Conservation (phyloP, 2,888 invertebrate genomes). For the Coenonympha glycerion region DNA sequence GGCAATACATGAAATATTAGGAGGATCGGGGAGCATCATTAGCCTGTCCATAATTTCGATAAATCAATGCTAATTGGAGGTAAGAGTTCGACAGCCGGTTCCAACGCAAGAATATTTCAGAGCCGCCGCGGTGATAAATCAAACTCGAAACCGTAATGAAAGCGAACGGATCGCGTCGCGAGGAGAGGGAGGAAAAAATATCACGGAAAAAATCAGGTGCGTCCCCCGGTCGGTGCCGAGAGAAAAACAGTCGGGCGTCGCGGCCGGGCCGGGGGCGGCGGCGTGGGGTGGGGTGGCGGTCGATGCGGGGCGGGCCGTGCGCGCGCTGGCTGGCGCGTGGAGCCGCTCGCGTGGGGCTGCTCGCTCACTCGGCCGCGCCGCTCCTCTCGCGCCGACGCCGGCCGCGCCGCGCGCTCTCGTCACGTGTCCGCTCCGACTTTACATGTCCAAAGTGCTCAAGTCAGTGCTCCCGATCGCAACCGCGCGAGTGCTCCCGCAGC, state of each 20-base stretch:
- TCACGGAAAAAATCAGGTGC: conserved; percentile 77
- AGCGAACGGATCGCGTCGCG: conserved; percentile 77
- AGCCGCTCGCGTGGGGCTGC: conserved; percentile 47
- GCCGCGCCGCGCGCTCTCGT: conserved; percentile 61
- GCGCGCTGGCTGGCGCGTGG: conserved; percentile 58
- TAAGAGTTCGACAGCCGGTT: conserved; percentile 69
- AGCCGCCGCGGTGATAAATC: conserved; percentile 73
- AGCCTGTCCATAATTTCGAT: conserved; percentile 42
- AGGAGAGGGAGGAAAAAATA: conserved; percentile 75
- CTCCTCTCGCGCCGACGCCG: conserved; percentile 66
- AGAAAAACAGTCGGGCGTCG: conserved; percentile 70
- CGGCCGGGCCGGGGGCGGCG: conserved; percentile 45
- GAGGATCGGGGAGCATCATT: conserved; percentile 13
- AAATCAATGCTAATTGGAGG: conserved; percentile 72
- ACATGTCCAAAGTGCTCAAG: conserved; percentile 73
- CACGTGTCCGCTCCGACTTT: conserved; percentile 59
- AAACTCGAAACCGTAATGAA: conserved; percentile 77
- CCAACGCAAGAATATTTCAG: conserved; percentile 72
- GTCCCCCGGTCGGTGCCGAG: conserved; percentile 72
- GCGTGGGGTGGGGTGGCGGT: conserved; percentile 59
- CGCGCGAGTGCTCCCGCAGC: conserved; percentile 71
- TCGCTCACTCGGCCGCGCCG: conserved; percentile 65
- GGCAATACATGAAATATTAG: background rate
- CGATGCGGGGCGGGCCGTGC: conserved; percentile 57
- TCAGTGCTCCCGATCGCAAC: conserved; percentile 71